Evolutionary conservation across 1,140 invertebrate species (phyloP).

Genomic region (Campoletis sonorensis): DNA sequence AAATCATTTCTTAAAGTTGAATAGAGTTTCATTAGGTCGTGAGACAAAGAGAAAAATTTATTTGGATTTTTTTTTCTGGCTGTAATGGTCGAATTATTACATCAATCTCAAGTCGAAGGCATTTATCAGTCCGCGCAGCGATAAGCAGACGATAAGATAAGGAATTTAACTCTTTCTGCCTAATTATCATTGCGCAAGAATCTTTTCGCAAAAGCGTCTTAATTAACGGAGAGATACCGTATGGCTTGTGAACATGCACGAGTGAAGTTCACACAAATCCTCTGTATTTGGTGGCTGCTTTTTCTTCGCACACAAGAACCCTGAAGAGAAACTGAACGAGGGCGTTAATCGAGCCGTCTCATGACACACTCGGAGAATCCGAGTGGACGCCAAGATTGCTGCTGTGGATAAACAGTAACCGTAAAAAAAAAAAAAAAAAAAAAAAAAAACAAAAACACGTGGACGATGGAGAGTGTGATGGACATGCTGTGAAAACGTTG

Average conservation of each 20-base stretch:
- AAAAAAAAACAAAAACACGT: neutral
- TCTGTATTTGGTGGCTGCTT: neutral
- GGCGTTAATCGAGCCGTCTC: slow-evolving; percentile 38
- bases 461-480: neutral
- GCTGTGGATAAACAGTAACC: neutral
- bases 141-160: slow-evolving; percentile 25
- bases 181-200: slow-evolving; percentile 11
- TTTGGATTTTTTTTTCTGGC: too few relatives aligned
- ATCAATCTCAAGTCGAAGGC: neutral
- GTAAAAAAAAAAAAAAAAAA: neutral
- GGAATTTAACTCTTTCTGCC: neutral
- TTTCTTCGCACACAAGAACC: neutral
- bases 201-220: slow-evolving; percentile 19
- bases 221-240: slow-evolving; percentile 19
- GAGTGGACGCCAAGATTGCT: slow-evolving; percentile 13
- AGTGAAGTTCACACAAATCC: slow-evolving; percentile 12
- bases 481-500: slow-evolving; percentile 9
- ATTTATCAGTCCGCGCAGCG: neutral
- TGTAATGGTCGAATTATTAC: slow-evolving; percentile 13
- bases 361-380: neutral
- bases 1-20: too few relatives aligned
- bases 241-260: neutral
- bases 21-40: too few relatives aligned
- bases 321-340: neutral
- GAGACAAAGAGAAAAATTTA: too few relatives aligned